Evolutionary conservation across 2,113 vertebrate species (phyloP), one percentile per base, ranked within the genome.

Genomic region (Mola mola): DNA sequence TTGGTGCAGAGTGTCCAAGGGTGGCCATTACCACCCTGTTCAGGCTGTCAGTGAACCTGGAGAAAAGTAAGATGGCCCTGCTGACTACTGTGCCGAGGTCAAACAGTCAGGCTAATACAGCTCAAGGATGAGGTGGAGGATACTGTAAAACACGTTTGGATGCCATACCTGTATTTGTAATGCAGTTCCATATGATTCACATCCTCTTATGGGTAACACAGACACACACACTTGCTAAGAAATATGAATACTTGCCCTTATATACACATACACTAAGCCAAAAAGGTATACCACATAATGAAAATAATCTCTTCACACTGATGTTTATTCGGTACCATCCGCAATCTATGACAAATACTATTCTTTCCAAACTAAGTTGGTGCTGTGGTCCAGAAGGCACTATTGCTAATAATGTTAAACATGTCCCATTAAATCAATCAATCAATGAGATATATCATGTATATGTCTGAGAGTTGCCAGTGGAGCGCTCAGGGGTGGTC

Each of bases 381-480:
- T 58, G 56, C 65, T 55, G 55, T 59, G 50, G 69, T 80, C 77
- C 73, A 38, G 71, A 75, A 66, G 81, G 76, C 74, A 58, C 62
- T 79, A 81, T 85, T 88, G 86, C 88, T 86, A 86, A 88, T 83
- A 82, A 87, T 83, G 84, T 87, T 87, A 87, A 83, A 74, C 62
- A 75, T 68, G 76, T 64, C 73, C 70, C 83, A 78, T 87, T 87
- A 89, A 90, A 82, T 88, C 78, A 86, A 83, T 88, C 86, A 85
- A 69, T 90, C 82, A 71, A 84, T 82, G 81, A 81, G 78, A 88
- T 86, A 87, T 88, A 83, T 87, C 83, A 89, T 84, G 86, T 86
- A 82, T 72, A 85, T 71, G 78, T 92, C 88, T 83, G 78, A 12
- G 69, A 86, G 81, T 82, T 88, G 85, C 87, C 86, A 85, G 70